Evolutionary conservation across 1,140 invertebrate genomes (phyloP).

Genomic region (Aculops lycopersici): DNA sequence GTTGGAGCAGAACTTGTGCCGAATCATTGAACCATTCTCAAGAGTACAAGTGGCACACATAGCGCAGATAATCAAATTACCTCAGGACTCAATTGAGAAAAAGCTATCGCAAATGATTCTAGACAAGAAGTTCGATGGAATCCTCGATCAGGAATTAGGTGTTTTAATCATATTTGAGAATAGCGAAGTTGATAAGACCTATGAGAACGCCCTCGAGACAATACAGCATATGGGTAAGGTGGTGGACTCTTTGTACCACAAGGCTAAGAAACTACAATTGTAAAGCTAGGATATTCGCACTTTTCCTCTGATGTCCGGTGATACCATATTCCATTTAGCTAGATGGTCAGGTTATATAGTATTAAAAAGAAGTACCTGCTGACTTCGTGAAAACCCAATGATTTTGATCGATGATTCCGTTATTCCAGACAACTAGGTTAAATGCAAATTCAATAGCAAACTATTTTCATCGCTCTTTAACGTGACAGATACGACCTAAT

Average conservation of each 20-base stretch:
- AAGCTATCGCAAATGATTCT: conserved; percentile 99
- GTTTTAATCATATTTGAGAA: conserved; percentile 91
- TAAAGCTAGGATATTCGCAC: conserved; percentile 16
- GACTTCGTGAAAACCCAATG: too few relatives aligned
- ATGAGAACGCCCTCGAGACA: conserved; percentile 76
- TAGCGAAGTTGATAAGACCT: conserved; percentile 68
- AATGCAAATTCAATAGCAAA: too few relatives aligned
- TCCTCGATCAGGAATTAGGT: conserved; percentile 85
- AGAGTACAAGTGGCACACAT: conserved; percentile 32
- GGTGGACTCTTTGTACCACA: conserved; percentile 85
- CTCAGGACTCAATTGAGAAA: conserved; percentile 64
- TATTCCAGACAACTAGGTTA: too few relatives aligned
- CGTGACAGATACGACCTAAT: too few relatives aligned
- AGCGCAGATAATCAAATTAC: conserved; percentile 7
- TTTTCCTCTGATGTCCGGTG: too few relatives aligned
- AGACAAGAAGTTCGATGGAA: conserved; percentile 73
- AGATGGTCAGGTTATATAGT: too few relatives aligned
- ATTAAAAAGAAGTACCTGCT: too few relatives aligned
- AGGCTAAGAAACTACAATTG: conserved; percentile 85
- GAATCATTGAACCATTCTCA: conserved; percentile 95
- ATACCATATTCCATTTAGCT: too few relatives aligned
- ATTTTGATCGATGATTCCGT: too few relatives aligned
- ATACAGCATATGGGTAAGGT: conserved; percentile 98
- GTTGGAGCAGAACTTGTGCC: conserved; percentile 90
- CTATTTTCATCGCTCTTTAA: too few relatives aligned